Percentiles rank a stretch among this genome's conserved stretches.
These are phyloP conservation scores for Heterodera filipjevi DNA, from an alignment of 2,888 invertebrate genomes.

Conservation along the genomic window DNA sequence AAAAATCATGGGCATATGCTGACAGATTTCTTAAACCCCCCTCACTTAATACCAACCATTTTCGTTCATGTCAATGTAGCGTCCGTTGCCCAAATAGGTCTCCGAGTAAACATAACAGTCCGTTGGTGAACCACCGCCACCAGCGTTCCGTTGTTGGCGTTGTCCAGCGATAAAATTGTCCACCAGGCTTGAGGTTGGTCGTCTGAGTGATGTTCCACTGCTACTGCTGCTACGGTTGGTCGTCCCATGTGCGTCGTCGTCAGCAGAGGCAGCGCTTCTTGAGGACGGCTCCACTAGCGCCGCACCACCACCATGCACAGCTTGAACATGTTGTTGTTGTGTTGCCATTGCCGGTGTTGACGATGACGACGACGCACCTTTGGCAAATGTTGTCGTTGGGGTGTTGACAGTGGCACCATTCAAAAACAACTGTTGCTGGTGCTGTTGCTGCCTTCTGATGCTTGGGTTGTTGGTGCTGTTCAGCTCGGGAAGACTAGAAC, in stretches of 20 bases:
- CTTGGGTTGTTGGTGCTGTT: slow-evolving; percentile 12
- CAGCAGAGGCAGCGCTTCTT: neutral
- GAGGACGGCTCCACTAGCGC: neutral
- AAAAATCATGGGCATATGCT: neutral
- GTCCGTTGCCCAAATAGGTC: slow-evolving; percentile 49
- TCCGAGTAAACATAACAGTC: slow-evolving; percentile 50
- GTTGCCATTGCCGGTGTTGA: slow-evolving; percentile 17
- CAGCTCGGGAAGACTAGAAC: slow-evolving; percentile 21
- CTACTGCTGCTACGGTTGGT: neutral
- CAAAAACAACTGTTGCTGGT: neutral
- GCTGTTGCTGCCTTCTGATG: neutral
- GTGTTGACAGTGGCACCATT: neutral
- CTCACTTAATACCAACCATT: slow-evolving; percentile 47
- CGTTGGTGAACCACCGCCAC: slow-evolving; percentile 17
- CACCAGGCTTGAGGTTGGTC: neutral
- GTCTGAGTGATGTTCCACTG: neutral
- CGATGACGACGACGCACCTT: too few relatives aligned
- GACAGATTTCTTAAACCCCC: neutral
- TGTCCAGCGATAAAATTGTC: slow-evolving; percentile 14
- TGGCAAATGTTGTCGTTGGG: neutral
- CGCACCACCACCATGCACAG: neutral
- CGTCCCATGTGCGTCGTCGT: too few relatives aligned
- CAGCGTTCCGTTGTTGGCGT: neutral
- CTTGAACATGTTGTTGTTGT: neutral
- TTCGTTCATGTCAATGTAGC: slow-evolving; percentile 63